Base-by-base conservation (phyloP, 1,140 invertebrate species). In the Laupala kohalensis region DNA sequence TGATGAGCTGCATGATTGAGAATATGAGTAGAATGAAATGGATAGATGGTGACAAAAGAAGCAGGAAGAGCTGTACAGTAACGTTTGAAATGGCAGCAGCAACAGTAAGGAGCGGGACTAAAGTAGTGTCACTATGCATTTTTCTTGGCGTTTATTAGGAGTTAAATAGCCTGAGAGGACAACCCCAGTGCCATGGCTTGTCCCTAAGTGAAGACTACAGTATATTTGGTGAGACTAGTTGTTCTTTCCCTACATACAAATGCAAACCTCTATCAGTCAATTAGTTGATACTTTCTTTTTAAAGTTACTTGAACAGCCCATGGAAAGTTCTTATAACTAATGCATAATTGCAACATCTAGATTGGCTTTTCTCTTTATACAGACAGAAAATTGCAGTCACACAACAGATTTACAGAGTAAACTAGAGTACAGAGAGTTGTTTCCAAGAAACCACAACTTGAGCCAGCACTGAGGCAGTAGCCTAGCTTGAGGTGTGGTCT, bases 241-340 rank as follows among this genome's bases (percentile, higher is more conserved):
- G 28, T 74, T 72, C 67, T 68, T 71, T 71, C 65, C 30, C 69
- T 73, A 71, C 66, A 29, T 69, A 69, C 73, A 74, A 70, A 74
- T 73, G 73, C 71, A 74, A 74, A 74, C 67, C 71, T 74, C 74
- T 73, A 75, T 75, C 74, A 74, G 74, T 75, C 74, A 74, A 74
- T 73, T 70, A 74, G 64, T 74, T 71, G 67, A 71, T 70, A 75
- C 75, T 76, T 74, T 72, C 37, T 64, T 75, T 72, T 69, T 66
- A 72, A 75, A 69, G 27, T 26, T 73, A 70, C 70, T 69, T 73
- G 73, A 77, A 77, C 76, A 77, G 73, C 74, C 76, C 76, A 76
- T 76, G 74, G 73, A 76, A 76, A 76, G 67, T 74, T 76, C 69
- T 75, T 75, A 76, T 67, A 74, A 75, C 74, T 76, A 76, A 75